Conservation (phyloP, 2,113 vertebrate genomes). For the Xenopus laevis region DNA sequence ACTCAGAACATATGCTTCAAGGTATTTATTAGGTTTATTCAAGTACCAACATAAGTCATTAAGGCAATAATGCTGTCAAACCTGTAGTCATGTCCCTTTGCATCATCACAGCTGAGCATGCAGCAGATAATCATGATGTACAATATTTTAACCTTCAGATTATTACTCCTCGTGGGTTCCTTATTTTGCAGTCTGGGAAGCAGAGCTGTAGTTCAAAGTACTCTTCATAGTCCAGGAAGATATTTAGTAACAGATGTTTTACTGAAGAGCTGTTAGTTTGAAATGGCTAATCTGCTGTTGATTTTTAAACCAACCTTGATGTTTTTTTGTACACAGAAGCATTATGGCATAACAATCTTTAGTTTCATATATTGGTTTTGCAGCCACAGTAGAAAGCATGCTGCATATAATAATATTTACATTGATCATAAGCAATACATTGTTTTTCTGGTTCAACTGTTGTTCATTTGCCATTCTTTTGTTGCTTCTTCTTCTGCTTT, state of each 20-base stretch:
- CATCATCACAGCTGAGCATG: conserved; percentile 34
- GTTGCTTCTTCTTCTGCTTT: too few species aligned
- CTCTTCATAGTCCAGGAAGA: background rate
- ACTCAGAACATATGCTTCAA: conserved; percentile 31
- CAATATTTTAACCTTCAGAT: conserved; percentile 40
- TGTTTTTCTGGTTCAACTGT: too few species aligned
- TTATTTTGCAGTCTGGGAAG: conserved; percentile 10
- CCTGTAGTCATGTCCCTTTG: conserved; percentile 30
- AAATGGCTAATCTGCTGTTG: background rate
- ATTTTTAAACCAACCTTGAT: background rate
- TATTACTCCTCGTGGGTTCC: conserved; percentile 22
- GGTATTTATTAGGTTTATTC: conserved; percentile 36
- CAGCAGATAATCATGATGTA: conserved; percentile 39
- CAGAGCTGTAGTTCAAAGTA: background rate
- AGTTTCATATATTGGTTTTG: too few species aligned
- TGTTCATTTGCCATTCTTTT: too few species aligned
- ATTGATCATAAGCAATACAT: too few species aligned
- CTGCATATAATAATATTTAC: too few species aligned
- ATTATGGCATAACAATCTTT: too few species aligned
- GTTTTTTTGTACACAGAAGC: too few species aligned
- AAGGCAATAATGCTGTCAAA: conserved; percentile 35
- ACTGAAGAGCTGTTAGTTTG: background rate
- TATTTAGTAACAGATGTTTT: conserved; percentile 14
- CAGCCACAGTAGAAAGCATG: too few species aligned
- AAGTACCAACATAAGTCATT: conserved; percentile 34